Conservation (phyloP, 2,113 vertebrate genomes). For the Eolophus roseicapilla region DNA sequence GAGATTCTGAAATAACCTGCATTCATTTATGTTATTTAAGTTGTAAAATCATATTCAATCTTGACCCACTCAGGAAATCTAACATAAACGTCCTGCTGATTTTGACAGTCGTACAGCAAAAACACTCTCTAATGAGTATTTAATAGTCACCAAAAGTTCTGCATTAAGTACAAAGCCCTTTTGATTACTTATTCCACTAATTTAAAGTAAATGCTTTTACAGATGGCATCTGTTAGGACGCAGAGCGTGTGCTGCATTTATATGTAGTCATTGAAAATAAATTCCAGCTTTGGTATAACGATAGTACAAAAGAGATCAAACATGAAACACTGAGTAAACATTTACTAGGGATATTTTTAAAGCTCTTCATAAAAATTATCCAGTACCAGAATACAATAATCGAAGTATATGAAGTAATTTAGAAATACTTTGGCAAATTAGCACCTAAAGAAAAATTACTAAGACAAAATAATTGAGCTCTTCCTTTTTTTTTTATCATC, state of each 20-base stretch:
- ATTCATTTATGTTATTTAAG: slow-evolving; percentile 84
- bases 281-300: slow-evolving; percentile 79
- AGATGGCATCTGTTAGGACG: slow-evolving; percentile 86
- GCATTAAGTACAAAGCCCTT: slow-evolving; percentile 88
- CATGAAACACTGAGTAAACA: slow-evolving; percentile 76
- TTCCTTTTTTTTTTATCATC: slow-evolving; percentile 39
- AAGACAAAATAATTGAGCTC: slow-evolving; percentile 51
- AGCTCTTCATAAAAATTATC: slow-evolving; percentile 75
- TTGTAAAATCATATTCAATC: slow-evolving; percentile 87
- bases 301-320: slow-evolving; percentile 78
- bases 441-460: slow-evolving; percentile 65
- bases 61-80: slow-evolving; percentile 86
- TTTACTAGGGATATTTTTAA: slow-evolving; percentile 70
- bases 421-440: slow-evolving; percentile 80
- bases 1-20: slow-evolving; percentile 83
- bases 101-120: slow-evolving; percentile 86
- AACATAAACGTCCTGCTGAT: slow-evolving; percentile 85
- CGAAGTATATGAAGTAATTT: slow-evolving; percentile 54
- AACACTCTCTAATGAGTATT: slow-evolving; percentile 87
- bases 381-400: slow-evolving; percentile 59
- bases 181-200: slow-evolving; percentile 89
- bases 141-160: slow-evolving; percentile 88
- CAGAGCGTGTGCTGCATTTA: slow-evolving; percentile 79
- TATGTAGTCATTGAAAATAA: slow-evolving; percentile 81
- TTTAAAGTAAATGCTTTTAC: slow-evolving; percentile 89